phyloP scores from a whole-genome alignment of 1,140 invertebrate genomes.

The Carposina sasakii region DNA sequence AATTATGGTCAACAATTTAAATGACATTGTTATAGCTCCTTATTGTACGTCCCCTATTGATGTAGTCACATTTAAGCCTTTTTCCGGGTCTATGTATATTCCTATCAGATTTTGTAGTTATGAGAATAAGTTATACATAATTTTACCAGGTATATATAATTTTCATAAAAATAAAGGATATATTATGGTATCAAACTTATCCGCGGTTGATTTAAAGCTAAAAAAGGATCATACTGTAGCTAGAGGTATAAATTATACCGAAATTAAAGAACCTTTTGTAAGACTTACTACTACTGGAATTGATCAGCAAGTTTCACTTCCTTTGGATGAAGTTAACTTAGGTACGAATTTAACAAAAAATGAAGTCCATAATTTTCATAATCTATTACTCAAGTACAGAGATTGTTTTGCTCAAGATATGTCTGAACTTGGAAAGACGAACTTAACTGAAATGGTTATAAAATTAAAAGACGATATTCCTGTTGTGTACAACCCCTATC shows the following conservation, averaged over 20 bases:
- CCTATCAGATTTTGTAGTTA: neutral
- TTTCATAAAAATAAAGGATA: slow-evolving; percentile 2
- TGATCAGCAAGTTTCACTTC: neutral
- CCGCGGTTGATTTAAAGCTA: neutral
- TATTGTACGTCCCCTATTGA: neutral
- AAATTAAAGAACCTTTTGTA: neutral
- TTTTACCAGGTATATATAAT: slow-evolving; percentile 7
- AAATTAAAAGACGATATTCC: slow-evolving; percentile 18
- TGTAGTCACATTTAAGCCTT: neutral
- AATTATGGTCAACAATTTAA: neutral
- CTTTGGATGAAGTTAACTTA: neutral
- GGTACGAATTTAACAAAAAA: neutral
- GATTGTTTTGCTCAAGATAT: slow-evolving; percentile 15
- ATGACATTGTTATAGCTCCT: neutral
- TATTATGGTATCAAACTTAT: slow-evolving; percentile 6
- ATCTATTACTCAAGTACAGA: neutral
- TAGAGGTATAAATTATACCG: neutral
- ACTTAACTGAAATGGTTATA: slow-evolving; percentile 23
- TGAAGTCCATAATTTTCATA: neutral
- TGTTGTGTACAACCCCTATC: slow-evolving; percentile 25
- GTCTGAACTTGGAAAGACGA: slow-evolving; percentile 22
- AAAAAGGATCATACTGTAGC: neutral
- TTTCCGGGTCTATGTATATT: neutral
- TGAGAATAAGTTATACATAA: neutral
- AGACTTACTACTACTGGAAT: neutral